phyloP scores from a whole-genome alignment of 1,140 invertebrate genomes.

The Euschistus heros region DNA sequence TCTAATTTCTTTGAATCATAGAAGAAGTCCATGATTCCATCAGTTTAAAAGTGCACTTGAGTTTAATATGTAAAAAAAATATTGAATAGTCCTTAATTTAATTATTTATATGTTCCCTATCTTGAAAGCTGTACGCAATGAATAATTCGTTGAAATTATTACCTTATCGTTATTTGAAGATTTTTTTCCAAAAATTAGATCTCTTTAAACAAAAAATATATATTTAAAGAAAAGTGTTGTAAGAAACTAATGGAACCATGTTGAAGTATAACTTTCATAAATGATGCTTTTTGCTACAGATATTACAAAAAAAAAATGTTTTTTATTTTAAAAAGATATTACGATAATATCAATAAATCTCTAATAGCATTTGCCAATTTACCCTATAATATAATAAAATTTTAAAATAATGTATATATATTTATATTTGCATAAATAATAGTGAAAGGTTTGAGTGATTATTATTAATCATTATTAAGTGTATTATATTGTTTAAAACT shows the following conservation, averaged over 20 bases:
- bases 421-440: too few relatives aligned
- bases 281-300: too few relatives aligned
- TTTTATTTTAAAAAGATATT: too few relatives aligned
- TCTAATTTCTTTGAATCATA: not conserved
- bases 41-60: constrained; percentile 16
- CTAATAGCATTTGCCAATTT: too few relatives aligned
- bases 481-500: too few relatives aligned
- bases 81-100: not conserved
- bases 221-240: not conserved
- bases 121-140: not conserved
- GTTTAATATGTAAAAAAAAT: not conserved
- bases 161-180: not conserved
- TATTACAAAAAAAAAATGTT: too few relatives aligned
- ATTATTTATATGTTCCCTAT: not conserved
- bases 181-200: too few relatives aligned
- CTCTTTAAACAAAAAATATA: not conserved
- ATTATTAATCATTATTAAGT: too few relatives aligned
- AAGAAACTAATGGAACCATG: constrained; percentile 2
- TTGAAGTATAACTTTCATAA: not conserved
- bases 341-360: too few relatives aligned
- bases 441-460: too few relatives aligned
- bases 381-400: too few relatives aligned
- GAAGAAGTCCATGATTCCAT: constrained; percentile 9
- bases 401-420: too few relatives aligned
- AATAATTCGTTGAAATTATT: not conserved